Base-by-base conservation (phyloP, 2,797 vertebrate species). In the Naso thynnoides region DNA sequence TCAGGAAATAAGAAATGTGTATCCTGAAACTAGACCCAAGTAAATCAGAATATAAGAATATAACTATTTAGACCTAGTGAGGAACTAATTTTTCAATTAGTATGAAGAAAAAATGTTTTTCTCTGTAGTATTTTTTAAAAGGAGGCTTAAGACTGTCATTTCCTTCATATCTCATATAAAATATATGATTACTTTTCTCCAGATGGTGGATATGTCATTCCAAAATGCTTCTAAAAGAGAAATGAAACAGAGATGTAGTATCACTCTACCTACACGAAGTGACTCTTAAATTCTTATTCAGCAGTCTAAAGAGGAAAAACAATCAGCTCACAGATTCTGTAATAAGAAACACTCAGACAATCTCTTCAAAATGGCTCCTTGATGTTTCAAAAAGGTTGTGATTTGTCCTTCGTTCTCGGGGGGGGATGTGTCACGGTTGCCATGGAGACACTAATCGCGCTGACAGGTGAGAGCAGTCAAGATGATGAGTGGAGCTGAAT, bases 401-500 rank as follows among this genome's bases (percentile, higher is more conserved):
- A 73, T 50, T 56, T 14, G 61, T 57, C 62, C 76, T 58, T 57
- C 36, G 8, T 60, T 75, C 31, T 73, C 19, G 2, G 13, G 31
- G 16, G n/a, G 33, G 44, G 54, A 76, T 23, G 23, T 63, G 76
- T 56, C 45, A 15, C 3, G 5, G 82, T 92, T 75, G 68, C 81
- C 76, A 74, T 80, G 72, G 86, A 79, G 78, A 89, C 81, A 36
- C 48, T 36, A 21, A 75, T 66, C 69, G 33, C 18, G 47, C 76
- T 55, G 79, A 84, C 85, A 81, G 85, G 85, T 87, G 83, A 80
- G 68, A 79, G 41, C 33, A 18, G 24, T 85, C 70, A 60, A 23
- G 36, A 52, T 68, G 72, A 69, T 38, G 72, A 49, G 50, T 0
- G 0, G 3, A 21, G 50, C 26, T 14, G 60, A 33, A 33, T 33